Base-by-base conservation (phyloP, 2,888 invertebrate species). In the Eristalis intricaria region DNA sequence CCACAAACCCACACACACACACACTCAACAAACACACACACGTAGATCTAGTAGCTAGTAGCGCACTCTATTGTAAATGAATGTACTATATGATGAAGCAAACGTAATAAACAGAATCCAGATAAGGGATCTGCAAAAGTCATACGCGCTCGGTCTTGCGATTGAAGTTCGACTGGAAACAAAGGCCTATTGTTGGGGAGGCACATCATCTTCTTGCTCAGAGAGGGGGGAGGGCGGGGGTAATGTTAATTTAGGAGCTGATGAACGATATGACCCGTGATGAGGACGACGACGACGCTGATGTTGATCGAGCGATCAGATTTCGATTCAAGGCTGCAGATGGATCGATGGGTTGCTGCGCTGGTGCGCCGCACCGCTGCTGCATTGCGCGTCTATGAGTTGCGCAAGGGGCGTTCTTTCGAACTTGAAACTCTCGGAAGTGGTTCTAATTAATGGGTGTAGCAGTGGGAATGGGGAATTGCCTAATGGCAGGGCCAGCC, bases 291-390 rank as follows among this genome's bases (percentile, higher is more conserved):
- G 71, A 73, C 68, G 76, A 56, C 61, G 79, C 43, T 81, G 78
- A 76, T 79, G 79, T 80, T 84, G 79, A 84, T 80, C 71, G 78
- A 80, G 73, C 68, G 80, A 79, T 73, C 87, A 80, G 84, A 87
- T 87, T 84, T 69, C 64, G 32, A 69, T 80, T 77, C 87, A 87
- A 83, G 84, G 87, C 84, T 84, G 69, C n/a, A 68, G 64, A 75
- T 71, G 84, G 84, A 79, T 86, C 61, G 50, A 77, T 60, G 60
- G 26, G 26, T 7, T 19, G 43, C 4, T 29, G 23, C 26, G 60
- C 35, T 23, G 65, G 19, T 65, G 43, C 32, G 29, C 38, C 32
- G 60, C 32, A n/a, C n/a, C 19, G 60, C 56, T 38, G 43, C 29
- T 68, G 43, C 74, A 60, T 13, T 68, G 50, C 5, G 40, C 65